Evolutionary conservation across 2,888 invertebrate species (phyloP).

Genomic region (Coelopa pilipes): DNA sequence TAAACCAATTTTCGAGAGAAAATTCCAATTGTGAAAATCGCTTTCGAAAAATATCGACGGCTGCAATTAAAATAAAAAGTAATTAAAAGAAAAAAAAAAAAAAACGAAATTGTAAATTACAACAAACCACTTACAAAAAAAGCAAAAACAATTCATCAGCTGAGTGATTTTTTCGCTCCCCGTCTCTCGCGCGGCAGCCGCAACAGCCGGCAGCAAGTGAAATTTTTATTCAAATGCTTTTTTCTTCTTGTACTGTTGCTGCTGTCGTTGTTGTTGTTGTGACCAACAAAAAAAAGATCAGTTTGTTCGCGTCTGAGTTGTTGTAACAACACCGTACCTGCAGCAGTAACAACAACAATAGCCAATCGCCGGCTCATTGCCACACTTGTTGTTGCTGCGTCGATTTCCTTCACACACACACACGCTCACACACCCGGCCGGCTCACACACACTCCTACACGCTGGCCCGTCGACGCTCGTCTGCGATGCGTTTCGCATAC

Average conservation of each 20-base stretch:
- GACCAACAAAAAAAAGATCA: neutral
- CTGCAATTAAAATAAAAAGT: slow-evolving; percentile 17
- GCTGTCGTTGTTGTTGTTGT: neutral
- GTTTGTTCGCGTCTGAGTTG: slow-evolving; percentile 11
- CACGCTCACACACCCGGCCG: neutral
- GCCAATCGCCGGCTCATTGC: neutral
- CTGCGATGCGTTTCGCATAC: slow-evolving; percentile 12
- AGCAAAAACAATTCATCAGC: slow-evolving; percentile 8
- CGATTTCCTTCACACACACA: neutral
- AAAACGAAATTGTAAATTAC: neutral
- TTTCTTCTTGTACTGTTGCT: neutral
- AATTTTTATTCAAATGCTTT: neutral
- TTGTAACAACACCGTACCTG: neutral
- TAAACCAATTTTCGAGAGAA: slow-evolving; percentile 16
- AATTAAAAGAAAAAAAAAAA: neutral
- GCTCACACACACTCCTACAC: slow-evolving; percentile 5
- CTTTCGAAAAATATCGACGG: slow-evolving; percentile 7
- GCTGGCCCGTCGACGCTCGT: neutral
- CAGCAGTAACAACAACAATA: neutral
- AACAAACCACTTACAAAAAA: neutral
- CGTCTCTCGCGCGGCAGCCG: neutral
- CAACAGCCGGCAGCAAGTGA: slow-evolving; percentile 1
- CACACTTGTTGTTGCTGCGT: neutral
- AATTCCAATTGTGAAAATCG: slow-evolving; percentile 31
- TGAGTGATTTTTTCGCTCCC: slow-evolving; percentile 11